Conservation (phyloP, 2,888 invertebrate genomes). For the Neuroscelio doddi region DNA sequence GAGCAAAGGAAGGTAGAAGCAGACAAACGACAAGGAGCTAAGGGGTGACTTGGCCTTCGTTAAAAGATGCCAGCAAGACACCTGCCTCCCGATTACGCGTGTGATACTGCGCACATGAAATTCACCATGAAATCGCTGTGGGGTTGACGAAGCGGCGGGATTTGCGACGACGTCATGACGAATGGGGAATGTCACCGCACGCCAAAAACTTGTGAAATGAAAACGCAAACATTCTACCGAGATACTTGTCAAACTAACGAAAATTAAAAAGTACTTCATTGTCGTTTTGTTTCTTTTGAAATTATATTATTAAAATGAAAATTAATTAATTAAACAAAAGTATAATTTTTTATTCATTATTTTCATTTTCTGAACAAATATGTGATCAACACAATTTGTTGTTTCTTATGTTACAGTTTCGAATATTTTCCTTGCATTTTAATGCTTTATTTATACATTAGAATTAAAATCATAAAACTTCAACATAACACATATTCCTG, state of each 20-base stretch:
- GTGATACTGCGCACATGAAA: conserved; percentile 60
- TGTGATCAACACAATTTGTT: no score
- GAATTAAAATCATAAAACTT: no score
- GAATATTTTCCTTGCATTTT: no score
- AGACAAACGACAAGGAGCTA: conserved; percentile 41
- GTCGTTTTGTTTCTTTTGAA: no score
- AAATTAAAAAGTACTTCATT: not conserved
- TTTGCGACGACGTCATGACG: conserved; percentile 60
- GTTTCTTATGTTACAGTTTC: no score
- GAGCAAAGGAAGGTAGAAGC: not conserved
- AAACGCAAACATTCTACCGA: conserved; percentile 2
- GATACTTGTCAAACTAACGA: not conserved
- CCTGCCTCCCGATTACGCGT: conserved; percentile 69
- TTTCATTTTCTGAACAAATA: no score
- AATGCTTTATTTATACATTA: no score
- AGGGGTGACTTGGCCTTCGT: conserved; percentile 63
- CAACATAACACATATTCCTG: no score
- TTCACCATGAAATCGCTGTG: conserved; percentile 42
- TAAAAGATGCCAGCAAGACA: conserved; percentile 66
- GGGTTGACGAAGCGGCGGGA: conserved; percentile 49
- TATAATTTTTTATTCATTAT: no score
- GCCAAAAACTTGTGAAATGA: conserved; percentile 11
- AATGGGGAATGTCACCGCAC: conserved; percentile 48
- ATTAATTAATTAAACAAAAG: no score
- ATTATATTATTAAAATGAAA: no score